Conservation (phyloP, 2,113 vertebrate genomes). For the Caloenas nicobarica region DNA sequence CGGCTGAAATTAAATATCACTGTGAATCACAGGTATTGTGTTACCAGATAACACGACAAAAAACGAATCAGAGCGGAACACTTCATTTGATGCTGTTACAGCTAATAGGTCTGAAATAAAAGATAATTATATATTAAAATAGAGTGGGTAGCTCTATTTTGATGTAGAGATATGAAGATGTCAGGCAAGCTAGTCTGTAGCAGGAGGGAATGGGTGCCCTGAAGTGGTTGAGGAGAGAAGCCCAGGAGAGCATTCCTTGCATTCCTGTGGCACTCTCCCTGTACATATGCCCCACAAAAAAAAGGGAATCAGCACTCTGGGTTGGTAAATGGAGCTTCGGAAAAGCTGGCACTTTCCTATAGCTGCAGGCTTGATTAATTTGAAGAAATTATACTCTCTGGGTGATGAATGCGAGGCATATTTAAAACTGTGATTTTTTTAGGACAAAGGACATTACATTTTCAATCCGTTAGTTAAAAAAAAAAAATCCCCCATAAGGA, state of each 20-base stretch:
- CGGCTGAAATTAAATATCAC: background rate
- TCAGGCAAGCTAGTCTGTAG: conserved; percentile 11
- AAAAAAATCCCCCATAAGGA: background rate
- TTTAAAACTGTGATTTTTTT: background rate
- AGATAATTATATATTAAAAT: conserved; percentile 54
- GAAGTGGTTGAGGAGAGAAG: conserved; percentile 10
- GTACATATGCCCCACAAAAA: background rate
- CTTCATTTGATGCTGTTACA: background rate
- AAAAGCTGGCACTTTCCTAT: background rate
- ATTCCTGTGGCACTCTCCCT: conserved; percentile 32
- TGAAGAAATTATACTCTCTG: background rate
- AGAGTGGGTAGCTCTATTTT: conserved; percentile 55
- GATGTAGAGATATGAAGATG: conserved; percentile 49
- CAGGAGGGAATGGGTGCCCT: conserved; percentile 38
- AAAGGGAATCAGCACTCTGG: background rate
- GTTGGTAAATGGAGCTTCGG: background rate
- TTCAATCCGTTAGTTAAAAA: background rate
- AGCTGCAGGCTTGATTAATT: conserved; percentile 28
- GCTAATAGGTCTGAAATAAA: conserved; percentile 49
- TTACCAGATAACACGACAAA: background rate
- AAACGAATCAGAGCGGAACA: conserved; percentile 10
- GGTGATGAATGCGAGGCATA: background rate
- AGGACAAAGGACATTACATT: background rate
- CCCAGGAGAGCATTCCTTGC: conserved; percentile 39
- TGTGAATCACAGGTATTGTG: background rate